phyloP scores from a whole-genome alignment of 1,140 invertebrate species.

The Lepidurus packardi region DNA sequence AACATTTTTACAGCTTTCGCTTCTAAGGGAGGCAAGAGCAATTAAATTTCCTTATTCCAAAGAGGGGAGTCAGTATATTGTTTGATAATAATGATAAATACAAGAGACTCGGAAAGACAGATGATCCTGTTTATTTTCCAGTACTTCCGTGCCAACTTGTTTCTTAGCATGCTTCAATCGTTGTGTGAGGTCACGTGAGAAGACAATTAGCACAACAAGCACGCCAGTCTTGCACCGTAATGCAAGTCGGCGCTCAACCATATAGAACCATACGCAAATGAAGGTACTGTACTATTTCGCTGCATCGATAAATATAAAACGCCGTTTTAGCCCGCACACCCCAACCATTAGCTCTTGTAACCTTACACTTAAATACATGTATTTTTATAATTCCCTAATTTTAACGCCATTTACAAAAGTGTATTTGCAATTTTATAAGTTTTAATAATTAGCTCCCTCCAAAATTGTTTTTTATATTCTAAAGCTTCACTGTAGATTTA shows the following conservation, averaged over 20 bases:
- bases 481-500: no score
- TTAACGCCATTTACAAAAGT: background rate
- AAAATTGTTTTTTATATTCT: no score
- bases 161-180: background rate
- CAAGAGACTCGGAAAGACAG: background rate
- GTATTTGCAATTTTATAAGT: background rate
- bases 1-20: no score
- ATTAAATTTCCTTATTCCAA: background rate
- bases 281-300: no score
- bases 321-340: no score
- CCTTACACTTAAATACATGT: background rate
- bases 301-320: no score
- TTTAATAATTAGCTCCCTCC: no score
- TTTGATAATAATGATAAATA: background rate
- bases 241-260: background rate
- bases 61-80: background rate
- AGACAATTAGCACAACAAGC: background rate
- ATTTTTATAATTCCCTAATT: background rate
- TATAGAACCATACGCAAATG: no score
- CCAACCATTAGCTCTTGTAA: background rate
- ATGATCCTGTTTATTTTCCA: slow-evolving; percentile 16
- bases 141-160: background rate
- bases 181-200: background rate
- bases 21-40: background rate
- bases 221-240: background rate